Evolutionary conservation across 2,113 vertebrate species (phyloP), one percentile per base, ranked within the genome.

Genomic region (Aegithalos caudatus): DNA sequence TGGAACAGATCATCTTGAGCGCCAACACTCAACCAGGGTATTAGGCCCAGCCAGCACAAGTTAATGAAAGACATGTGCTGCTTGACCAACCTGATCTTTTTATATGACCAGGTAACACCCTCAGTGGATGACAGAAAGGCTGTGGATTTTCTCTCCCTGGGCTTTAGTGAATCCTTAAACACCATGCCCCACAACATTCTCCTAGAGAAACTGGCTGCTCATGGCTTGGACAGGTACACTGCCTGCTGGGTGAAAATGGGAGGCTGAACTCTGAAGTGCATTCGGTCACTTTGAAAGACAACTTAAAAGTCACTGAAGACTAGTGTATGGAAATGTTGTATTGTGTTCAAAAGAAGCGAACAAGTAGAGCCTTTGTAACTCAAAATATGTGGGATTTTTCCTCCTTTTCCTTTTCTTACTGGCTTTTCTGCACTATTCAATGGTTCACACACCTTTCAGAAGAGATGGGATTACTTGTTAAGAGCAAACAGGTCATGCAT

Each of bases 91-190:
- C 13, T 9, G 20, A 47, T 31, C 54, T 67, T 12, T 10, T 53
- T 35, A 2, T 40, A 19, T 47, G n/a, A 60, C 11, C 29, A 33
- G 23, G 7, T 29, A 11, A 45, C 8, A 9, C 5, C 4, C 6
- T 4, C 11, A 38, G 20, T 38, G 38, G 28, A 58, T 66, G 12
- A 53, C 4, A 45, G 38, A 40, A 61, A 54, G 11, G n/a, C 38
- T 67, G 29, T 45, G 45, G n/a, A 14, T 54, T 45, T 53, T 2
- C 0, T 17, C 24, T n/a, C 0, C 3, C 2, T 40, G 24, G 38
- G 38, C 4, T 53, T 44, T 2, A 67, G n/a, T n/a, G 21, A 45
- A 58, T 19, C 16, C 45, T 74, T 38, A 8, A 1, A 0, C 13
- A 40, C 5, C 9, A 31, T 29, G 6, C 53, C 54, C 45, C 47